These are phyloP conservation scores for Parotocinclus haroldoi DNA, from an alignment of 2,797 vertebrate species.

Conservation along the genomic window DNA sequence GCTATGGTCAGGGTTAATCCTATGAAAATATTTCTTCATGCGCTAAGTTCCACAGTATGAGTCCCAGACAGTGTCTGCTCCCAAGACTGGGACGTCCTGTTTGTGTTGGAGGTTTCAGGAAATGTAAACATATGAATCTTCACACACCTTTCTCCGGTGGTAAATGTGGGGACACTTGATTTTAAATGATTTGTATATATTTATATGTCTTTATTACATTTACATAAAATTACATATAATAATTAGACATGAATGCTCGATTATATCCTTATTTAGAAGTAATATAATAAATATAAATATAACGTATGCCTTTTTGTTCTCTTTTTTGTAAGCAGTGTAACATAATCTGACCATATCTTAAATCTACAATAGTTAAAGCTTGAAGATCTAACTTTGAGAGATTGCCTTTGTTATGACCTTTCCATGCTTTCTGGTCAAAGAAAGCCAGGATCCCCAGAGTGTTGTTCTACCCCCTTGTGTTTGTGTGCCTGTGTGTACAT, in stretches of 20 bases:
- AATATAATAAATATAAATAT: too few relatives aligned
- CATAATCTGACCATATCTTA: too few relatives aligned
- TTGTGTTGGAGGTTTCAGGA: constrained; percentile 42
- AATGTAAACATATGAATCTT: constrained; percentile 27
- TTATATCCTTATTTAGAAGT: too few relatives aligned
- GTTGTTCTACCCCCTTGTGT: constrained; percentile 67
- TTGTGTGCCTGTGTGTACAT: constrained; percentile 22
- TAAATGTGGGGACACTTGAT: background rate
- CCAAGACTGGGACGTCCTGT: constrained; percentile 48
- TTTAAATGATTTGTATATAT: too few relatives aligned
- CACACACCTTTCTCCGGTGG: constrained; percentile 40
- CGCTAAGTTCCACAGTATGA: constrained; percentile 33
- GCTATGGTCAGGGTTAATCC: constrained; percentile 46
- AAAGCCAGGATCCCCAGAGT: constrained; percentile 69
- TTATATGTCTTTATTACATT: too few relatives aligned
- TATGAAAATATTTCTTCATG: constrained; percentile 47
- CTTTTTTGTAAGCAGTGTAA: too few relatives aligned
- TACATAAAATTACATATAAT: too few relatives aligned
- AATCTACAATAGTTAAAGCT: too few relatives aligned
- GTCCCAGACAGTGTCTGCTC: constrained; percentile 53
- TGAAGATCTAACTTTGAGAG: background rate
- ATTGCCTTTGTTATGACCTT: constrained; percentile 59
- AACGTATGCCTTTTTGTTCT: too few relatives aligned
- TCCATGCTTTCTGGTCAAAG: constrained; percentile 70
- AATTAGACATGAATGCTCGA: too few relatives aligned